Percentiles rank a stretch among this genome's conserved stretches.
Conservation (phyloP, 2,797 vertebrate genomes). For the Threskiornis aethiopicus region DNA sequence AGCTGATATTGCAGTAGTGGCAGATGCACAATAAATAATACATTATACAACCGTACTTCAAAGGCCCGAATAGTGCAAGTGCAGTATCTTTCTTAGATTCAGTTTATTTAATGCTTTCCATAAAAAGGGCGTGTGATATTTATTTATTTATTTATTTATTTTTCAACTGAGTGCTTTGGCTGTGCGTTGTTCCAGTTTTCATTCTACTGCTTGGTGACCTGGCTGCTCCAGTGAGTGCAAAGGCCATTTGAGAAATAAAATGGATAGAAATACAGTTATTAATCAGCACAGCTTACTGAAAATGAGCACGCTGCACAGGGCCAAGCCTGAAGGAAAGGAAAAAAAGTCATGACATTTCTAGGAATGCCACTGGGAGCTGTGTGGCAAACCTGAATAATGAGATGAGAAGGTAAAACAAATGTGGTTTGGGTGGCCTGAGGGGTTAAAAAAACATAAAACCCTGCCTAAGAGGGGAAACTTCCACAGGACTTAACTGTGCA, state of each 20-base stretch:
- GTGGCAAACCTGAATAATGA: constrained; percentile 27
- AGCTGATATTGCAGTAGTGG: constrained; percentile 10
- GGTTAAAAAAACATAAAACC: neutral
- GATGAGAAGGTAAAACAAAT: constrained; percentile 1
- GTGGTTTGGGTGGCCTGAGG: neutral
- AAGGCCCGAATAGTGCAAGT: neutral
- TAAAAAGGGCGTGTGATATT: neutral
- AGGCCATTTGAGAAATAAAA: constrained; percentile 54
- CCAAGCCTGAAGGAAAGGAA: constrained; percentile 8
- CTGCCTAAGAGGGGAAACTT: neutral
- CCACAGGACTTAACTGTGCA: neutral
- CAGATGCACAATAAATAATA: constrained; percentile 60
- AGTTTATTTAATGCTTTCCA: constrained; percentile 19
- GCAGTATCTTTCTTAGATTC: neutral
- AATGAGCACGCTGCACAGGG: neutral
- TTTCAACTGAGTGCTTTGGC: neutral
- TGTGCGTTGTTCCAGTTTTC: neutral
- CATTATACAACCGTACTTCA: constrained; percentile 50
- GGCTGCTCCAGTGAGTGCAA: neutral
- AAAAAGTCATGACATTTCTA: constrained; percentile 56
- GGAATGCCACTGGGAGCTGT: constrained; percentile 13
- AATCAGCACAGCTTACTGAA: constrained; percentile 26
- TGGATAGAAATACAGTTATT: constrained; percentile 34
- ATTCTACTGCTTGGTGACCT: neutral
- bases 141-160: constrained; percentile 27